These are phyloP conservation scores for Rhyacophila brunnea DNA, from an alignment of 1,140 invertebrate species.

Conservation along the genomic window DNA sequence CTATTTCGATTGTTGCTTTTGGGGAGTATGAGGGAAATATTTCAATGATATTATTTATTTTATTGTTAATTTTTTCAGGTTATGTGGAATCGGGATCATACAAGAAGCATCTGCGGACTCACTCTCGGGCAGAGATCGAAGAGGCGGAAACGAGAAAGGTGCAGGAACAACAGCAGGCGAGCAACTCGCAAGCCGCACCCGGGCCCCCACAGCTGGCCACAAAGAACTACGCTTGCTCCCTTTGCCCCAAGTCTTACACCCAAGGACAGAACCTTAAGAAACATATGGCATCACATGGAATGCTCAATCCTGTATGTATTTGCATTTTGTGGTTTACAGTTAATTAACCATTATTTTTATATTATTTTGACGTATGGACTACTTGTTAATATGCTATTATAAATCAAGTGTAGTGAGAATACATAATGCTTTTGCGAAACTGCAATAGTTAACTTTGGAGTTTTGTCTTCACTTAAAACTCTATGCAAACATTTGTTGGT, in stretches of 20 bases:
- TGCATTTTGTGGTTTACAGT: too few relatives aligned
- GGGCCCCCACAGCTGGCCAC: conserved; percentile 6
- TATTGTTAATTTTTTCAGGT: conserved; percentile 38
- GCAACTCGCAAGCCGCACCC: not conserved
- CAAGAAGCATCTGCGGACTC: conserved; percentile 50
- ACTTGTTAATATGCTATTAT: too few relatives aligned
- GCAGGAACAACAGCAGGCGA: not conserved
- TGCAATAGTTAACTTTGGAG: too few relatives aligned
- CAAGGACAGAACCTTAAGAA: conserved; percentile 77
- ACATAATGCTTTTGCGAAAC: too few relatives aligned
- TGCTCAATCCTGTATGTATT: conserved; percentile 23
- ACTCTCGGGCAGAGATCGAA: conserved; percentile 41
- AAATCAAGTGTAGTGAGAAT: too few relatives aligned
- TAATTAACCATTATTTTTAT: too few relatives aligned
- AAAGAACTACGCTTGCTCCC: conserved; percentile 69
- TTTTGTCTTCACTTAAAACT: too few relatives aligned
- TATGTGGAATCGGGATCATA: conserved; percentile 47
- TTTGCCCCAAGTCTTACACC: conserved; percentile 79
- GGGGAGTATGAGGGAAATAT: too few relatives aligned
- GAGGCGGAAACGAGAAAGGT: conserved; percentile 22
- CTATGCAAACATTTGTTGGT: too few relatives aligned
- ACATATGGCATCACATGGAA: conserved; percentile 58
- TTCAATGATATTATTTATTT: too few relatives aligned
- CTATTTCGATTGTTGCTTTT: too few relatives aligned
- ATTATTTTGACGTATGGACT: too few relatives aligned